Evolutionary conservation across 2,888 invertebrate species (phyloP), one percentile per base, ranked within the genome.

Genomic region (Lysandra bellargus): DNA sequence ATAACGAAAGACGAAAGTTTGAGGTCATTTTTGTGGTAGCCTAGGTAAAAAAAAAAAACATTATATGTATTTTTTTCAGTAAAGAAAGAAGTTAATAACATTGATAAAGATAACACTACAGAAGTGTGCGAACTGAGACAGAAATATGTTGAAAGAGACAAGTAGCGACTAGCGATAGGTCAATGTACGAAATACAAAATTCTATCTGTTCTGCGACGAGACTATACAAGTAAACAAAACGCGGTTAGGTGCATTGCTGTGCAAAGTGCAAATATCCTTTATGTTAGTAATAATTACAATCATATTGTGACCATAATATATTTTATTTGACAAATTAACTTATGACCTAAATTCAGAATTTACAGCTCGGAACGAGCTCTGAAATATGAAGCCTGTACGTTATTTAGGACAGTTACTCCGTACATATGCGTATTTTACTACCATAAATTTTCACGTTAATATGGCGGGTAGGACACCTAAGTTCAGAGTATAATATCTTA

Each of bases 271-370:
- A 44, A 44, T 9, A 44, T 44, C 57, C 4, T 57, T 57, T 57
- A 57, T 4, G 57, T 57, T 57, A 57, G 57, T 23, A 23, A 23
- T 23, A 23, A 23, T 23, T 23, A 23, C 23, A 57, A 3, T 53
- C 0, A 4, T 57, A 57, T 57, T 57, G 57, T 17, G 57, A 17
- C 57, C 17, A 30, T 30, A 64, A 23, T 23, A 23, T 23, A 23
- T 23, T 64, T 61, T 30, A 64, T 64, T 69, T 69, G 69, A 33
- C 69, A 33, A 69, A 69, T 33, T 69, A 69, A 69, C 69, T 69
- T 69, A 17, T 69, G 69, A 69, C 33, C 69, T 69, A 4, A 33
- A 33, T 69, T 4, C 14, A 33, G 69, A 33, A 5, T 33, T 69
- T 17, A 69, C 69, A 69, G 33, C 17, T 64, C n/a, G 61, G 12